Evolutionary conservation across 2,888 invertebrate genomes (phyloP).

Genomic region (Rhyacophila evoluta): DNA sequence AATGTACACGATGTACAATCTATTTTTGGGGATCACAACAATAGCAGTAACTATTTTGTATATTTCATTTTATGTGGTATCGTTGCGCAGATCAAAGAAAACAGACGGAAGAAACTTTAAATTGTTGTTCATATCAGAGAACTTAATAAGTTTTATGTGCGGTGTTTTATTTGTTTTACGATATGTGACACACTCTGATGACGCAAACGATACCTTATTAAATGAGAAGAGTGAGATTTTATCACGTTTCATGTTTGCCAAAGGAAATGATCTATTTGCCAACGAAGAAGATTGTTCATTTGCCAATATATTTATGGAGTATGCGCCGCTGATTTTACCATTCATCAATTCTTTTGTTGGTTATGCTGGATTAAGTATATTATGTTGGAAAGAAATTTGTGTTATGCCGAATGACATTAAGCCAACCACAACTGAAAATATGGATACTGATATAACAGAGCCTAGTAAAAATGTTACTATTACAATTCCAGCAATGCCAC

Average conservation of each 20-base stretch:
- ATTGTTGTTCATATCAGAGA: conserved; percentile 25
- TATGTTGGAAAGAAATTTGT: conserved; percentile 31
- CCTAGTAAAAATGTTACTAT: neutral
- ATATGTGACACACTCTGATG: neutral
- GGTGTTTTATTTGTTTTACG: conserved; percentile 31
- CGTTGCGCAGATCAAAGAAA: neutral
- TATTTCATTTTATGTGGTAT: neutral
- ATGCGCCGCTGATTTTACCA: conserved; percentile 64
- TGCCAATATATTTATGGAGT: conserved; percentile 58
- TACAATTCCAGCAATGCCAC: neutral
- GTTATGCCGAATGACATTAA: neutral
- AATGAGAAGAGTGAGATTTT: neutral
- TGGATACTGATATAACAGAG: neutral
- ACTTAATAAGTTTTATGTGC: neutral
- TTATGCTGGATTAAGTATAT: conserved; percentile 23
- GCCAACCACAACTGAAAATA: neutral
- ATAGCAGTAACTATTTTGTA: neutral
- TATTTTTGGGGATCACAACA: conserved; percentile 30
- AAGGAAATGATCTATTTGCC: neutral
- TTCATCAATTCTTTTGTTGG: conserved; percentile 63
- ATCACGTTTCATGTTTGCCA: neutral
- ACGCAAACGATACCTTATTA: neutral
- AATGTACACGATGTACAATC: conserved; percentile 12
- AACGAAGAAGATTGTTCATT: conserved; percentile 31
- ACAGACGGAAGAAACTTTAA: neutral